Conservation (phyloP, 1,140 invertebrate genomes). For the Scaptomyza pallida region DNA sequence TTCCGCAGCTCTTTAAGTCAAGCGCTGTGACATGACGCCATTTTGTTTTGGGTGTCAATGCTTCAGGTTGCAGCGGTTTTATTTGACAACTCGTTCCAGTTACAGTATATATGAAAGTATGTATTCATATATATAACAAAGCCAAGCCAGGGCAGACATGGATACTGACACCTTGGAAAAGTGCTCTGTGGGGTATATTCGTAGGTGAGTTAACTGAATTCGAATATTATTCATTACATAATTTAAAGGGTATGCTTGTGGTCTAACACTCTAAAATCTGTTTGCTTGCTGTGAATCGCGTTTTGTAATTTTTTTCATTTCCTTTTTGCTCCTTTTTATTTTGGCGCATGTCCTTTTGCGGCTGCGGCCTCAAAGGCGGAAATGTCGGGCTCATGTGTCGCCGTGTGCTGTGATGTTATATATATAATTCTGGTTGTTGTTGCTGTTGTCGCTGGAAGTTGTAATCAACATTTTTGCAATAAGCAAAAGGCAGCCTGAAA, state of each 20-base stretch:
- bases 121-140: too few species aligned
- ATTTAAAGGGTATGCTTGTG: background rate
- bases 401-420: slow-evolving; percentile 46
- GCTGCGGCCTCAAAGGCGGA: slow-evolving; percentile 71
- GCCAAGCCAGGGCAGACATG: slow-evolving; percentile 51
- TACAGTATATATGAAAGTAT: too few species aligned
- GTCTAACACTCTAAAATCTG: background rate
- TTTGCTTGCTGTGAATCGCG: background rate
- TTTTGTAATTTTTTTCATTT: slow-evolving; percentile 48
- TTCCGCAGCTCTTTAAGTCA: slow-evolving; percentile 57
- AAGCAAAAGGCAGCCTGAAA: slow-evolving; percentile 43
- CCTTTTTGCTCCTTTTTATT: slow-evolving; percentile 52
- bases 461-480: slow-evolving; percentile 77
- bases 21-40: slow-evolving; percentile 51
- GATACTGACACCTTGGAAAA: slow-evolving; percentile 23
- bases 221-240: too few species aligned
- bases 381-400: slow-evolving; percentile 75
- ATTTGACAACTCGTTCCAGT: slow-evolving; percentile 55
- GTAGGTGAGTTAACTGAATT: background rate
- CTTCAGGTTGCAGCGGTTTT: slow-evolving; percentile 46
- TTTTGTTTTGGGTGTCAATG: slow-evolving; percentile 66
- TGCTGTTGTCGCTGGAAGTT: slow-evolving; percentile 46
- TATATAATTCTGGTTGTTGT: slow-evolving; percentile 20
- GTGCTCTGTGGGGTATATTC: slow-evolving; percentile 24
- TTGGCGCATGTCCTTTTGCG: slow-evolving; percentile 76